Percentiles rank a stretch among this genome's conserved stretches.
These are phyloP conservation scores for Leucosticte australis DNA, from an alignment of 2,113 vertebrate genomes.

Conservation along the genomic window DNA sequence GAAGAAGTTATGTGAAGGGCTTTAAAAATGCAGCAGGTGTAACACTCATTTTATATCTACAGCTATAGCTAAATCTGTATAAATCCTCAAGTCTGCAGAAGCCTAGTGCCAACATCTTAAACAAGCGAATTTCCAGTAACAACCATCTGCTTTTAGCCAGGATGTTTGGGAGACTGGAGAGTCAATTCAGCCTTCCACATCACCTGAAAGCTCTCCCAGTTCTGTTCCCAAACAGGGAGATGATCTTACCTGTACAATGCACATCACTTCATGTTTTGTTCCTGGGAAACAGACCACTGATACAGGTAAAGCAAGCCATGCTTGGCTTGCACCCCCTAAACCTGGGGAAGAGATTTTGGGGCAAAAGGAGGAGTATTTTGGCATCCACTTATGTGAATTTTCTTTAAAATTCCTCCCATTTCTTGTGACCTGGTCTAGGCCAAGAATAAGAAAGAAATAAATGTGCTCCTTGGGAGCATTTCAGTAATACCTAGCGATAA, in stretches of 20 bases:
- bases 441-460: conserved; percentile 61
- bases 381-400: conserved; percentile 2
- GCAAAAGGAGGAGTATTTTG: neutral
- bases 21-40: neutral
- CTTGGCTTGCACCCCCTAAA: neutral
- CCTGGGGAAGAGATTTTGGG: neutral
- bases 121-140: neutral
- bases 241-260: neutral
- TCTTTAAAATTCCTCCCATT: conserved; percentile 47
- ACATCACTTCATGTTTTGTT: neutral
- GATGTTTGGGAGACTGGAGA: neutral
- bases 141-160: neutral
- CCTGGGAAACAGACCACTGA: neutral
- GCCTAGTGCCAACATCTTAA: neutral
- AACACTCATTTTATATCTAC: neutral
- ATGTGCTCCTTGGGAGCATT: conserved; percentile 47
- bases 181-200: neutral
- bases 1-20: neutral
- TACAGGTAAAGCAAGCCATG: neutral
- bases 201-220: neutral
- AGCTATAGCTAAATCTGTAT: too few relatives aligned
- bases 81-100: neutral
- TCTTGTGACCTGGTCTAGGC: neutral
- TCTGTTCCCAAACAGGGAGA: neutral
- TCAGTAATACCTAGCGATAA: conserved; percentile 48